phyloP scores from a whole-genome alignment of 2,888 invertebrate species.

The Parnassius orleans region DNA sequence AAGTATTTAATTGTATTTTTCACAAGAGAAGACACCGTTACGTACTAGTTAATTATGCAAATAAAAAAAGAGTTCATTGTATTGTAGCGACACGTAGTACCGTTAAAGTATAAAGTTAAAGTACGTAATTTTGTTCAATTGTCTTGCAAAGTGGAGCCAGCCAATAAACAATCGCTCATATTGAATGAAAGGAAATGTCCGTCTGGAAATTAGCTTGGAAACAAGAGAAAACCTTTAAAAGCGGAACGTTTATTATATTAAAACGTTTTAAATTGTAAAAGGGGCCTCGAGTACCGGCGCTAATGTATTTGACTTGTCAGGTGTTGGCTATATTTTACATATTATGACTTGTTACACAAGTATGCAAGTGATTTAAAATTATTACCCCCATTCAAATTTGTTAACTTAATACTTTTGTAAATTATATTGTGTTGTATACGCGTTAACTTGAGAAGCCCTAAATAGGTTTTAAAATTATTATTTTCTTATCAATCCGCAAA shows the following conservation, averaged over 20 bases:
- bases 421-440: too few species aligned
- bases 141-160: slow-evolving; percentile 68
- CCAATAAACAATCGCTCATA: slow-evolving; percentile 79
- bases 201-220: slow-evolving; percentile 74
- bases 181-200: slow-evolving; percentile 80
- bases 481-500: too few species aligned
- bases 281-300: slow-evolving; percentile 43
- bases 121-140: slow-evolving; percentile 71
- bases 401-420: too few species aligned
- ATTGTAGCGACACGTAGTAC: slow-evolving; percentile 46
- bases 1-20: slow-evolving; percentile 1
- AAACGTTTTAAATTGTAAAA: slow-evolving; percentile 64
- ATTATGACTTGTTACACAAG: slow-evolving; percentile 35
- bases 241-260: slow-evolving; percentile 70
- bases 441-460: too few species aligned
- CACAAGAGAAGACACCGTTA: slow-evolving; percentile 4
- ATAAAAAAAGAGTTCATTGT: slow-evolving; percentile 31
- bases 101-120: slow-evolving; percentile 73
- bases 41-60: slow-evolving; percentile 27
- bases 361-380: neutral
- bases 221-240: slow-evolving; percentile 79
- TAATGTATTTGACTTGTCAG: slow-evolving; percentile 69
- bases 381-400: too few species aligned
- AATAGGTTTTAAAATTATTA: too few species aligned
- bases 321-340: slow-evolving; percentile 38